A percentile compares a stretch with the other conserved stretches of the same genome.
Evolutionary conservation across 2,888 invertebrate species (phyloP).

Genomic region (Drosophila niveifrons): DNA sequence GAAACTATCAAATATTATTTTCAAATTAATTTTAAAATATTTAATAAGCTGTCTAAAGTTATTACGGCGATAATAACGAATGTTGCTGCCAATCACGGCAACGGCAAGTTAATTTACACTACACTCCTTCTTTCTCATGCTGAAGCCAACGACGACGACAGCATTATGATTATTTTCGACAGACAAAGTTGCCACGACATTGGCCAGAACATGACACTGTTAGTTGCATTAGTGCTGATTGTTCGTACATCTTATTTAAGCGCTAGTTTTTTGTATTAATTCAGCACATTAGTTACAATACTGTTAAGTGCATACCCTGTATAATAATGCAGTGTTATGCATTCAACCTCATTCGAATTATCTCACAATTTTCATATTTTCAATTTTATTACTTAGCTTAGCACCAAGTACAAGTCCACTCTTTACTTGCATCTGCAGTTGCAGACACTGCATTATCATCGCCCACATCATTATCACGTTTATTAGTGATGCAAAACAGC

Average conservation of each 20-base stretch:
- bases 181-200: constrained; percentile 1
- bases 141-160: constrained; percentile 13
- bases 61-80: constrained; percentile 18
- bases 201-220: constrained; percentile 41
- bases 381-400: constrained; percentile 4
- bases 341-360: constrained; percentile 1
- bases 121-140: constrained; percentile 67
- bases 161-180: constrained; percentile 52
- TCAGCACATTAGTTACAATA: constrained; percentile 39
- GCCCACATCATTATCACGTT: constrained; percentile 22
- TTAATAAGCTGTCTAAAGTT: background rate
- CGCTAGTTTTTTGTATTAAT: constrained; percentile 54
- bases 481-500: background rate
- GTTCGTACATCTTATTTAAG: constrained; percentile 80
- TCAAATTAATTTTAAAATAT: constrained; percentile 2
- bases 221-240: constrained; percentile 77
- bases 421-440: constrained; percentile 9
- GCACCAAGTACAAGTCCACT: constrained; percentile 3
- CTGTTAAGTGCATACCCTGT: constrained; percentile 20
- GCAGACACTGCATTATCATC: constrained; percentile 17
- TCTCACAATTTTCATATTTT: constrained; percentile 8
- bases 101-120: constrained; percentile 63
- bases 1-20: background rate
- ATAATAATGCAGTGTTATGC: background rate
- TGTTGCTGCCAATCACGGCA: constrained; percentile 52